Base-by-base conservation (phyloP, 2,113 vertebrate species). In the Epinephelus moara region DNA sequence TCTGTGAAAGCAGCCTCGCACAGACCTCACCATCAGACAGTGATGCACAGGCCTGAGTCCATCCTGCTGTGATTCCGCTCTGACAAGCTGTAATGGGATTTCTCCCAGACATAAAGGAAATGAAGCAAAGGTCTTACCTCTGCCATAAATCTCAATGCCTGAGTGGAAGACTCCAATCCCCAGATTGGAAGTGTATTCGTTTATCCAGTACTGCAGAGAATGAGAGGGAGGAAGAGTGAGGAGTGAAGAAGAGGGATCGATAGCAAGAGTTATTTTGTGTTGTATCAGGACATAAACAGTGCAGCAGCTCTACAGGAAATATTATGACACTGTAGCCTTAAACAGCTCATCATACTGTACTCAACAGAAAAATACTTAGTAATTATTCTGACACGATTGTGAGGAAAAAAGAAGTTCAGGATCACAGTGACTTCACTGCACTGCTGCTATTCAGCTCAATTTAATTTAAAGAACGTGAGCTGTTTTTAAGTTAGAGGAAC, bases 141-240 rank as follows among this genome's bases (percentile, higher is more conserved):
- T 93, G 90, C 97, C 97, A 63, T 98, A 98, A 90, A 98, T 96
- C 95, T 98, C 96, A 30, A 98, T 98, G 93, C 97, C 97, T 90
- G 97, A 98, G 94, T 98, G 97, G 94, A 98, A 98, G 91, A 98
- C 97, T 88, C 97, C 97, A 86, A 98, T 98, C 47, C 97, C 97
- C 95, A 98, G 94, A 86, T 96, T 98, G 87, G 97, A 97, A 1
- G 97, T 98, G 95, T 98, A 98, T 91, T 98, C 97, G 33, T 98
- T 98, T 89, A 98, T 98, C 97, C 97, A 98, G 91, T 98, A 98
- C 97, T 98, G 93, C 66, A 89, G 88, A 75, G 82, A 74, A 53
- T 81, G 85, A 61, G 77, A 56, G 70, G 53, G 18, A 90, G 17
- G 74, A 60, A 88, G 81, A 93, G 67, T 37, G 33, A 6, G 45